Base-by-base conservation (phyloP, 2,888 invertebrate genomes). In the Odontomyia ornata region DNA sequence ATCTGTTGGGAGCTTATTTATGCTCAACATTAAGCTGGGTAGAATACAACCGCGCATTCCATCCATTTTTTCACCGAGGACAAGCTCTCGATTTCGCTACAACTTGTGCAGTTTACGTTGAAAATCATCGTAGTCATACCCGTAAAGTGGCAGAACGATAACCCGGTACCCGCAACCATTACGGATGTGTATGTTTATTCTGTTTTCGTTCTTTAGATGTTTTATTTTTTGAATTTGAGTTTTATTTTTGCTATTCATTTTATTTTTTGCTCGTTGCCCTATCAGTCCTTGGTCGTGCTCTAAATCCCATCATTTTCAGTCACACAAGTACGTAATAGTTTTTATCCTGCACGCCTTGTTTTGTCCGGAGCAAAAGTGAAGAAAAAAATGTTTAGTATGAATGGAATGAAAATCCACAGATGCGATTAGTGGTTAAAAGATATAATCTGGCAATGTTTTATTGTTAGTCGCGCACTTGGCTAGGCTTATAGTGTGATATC, bases 21-120 rank as follows among this genome's bases (percentile, higher is more conserved):
- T 78, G 78, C 78, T 78, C 76, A 75, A 77, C 77, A 79, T 79
- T 79, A 79, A 79, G 79, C 76, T 77, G 60, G 57, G 30, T 73
- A 36, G 36, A 57, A 73, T 36, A 36, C 56, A 72, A 15, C 28
- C 18, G 76, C 72, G 76, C 67, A 64, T 77, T 75, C 57, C 78
- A 60, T 76, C 67, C 75, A 71, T 65, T 76, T 73, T 76, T 72
- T 56, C 28, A 13, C 25, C 13, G n/a, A n/a, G n/a, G n/a, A n/a
- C 30, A n/a, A 11, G 7, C 36, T 36, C 36, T 69, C 21, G 18
- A 46, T 78, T 77, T 76, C 75, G 72, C 64, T 71, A 76, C 71
- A 76, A 57, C 25, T 72, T 36, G 28, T 25, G 18, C 64, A 18
- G 25, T 15, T 69, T 36, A 1, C 15, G 15, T 15, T 30, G 21